A percentile compares a stretch with the other conserved stretches of the same genome.
Conservation (phyloP, 2,797 vertebrate species). For the Cercopithecus mitis region DNA sequence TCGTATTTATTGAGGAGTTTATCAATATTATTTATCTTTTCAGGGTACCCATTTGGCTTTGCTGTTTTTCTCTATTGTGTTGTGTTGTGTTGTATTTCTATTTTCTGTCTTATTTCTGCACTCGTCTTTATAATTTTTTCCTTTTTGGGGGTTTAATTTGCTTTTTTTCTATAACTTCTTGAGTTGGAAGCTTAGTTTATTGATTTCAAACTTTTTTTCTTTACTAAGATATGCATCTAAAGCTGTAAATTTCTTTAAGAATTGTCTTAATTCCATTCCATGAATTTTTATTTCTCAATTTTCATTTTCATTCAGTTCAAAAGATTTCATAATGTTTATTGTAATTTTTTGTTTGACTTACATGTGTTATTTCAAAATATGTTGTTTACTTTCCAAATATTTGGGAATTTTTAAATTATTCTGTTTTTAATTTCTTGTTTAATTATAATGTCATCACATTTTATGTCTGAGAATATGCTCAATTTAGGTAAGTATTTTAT, state of each 20-base stretch:
- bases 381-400: background rate
- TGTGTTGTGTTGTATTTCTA: background rate
- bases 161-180: background rate
- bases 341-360: conserved; percentile 22
- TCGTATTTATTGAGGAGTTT: background rate
- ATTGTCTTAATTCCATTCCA: background rate
- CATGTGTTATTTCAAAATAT: background rate
- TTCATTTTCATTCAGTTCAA: conserved; percentile 7
- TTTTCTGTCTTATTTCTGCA: background rate
- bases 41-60: background rate
- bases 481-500: background rate
- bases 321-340: background rate
- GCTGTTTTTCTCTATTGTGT: background rate
- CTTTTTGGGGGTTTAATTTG: background rate
- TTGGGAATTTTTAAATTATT: background rate
- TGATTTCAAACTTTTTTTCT: background rate
- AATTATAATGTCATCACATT: background rate
- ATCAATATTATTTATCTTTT: background rate
- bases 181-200: background rate
- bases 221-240: background rate
- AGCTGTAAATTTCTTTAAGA: background rate
- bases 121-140: background rate
- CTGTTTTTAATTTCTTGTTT: background rate
- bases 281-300: background rate
- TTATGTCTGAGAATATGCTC: background rate